These are phyloP conservation scores for Brachystomella parvula DNA, from an alignment of 1,140 invertebrate genomes.

Conservation along the genomic window DNA sequence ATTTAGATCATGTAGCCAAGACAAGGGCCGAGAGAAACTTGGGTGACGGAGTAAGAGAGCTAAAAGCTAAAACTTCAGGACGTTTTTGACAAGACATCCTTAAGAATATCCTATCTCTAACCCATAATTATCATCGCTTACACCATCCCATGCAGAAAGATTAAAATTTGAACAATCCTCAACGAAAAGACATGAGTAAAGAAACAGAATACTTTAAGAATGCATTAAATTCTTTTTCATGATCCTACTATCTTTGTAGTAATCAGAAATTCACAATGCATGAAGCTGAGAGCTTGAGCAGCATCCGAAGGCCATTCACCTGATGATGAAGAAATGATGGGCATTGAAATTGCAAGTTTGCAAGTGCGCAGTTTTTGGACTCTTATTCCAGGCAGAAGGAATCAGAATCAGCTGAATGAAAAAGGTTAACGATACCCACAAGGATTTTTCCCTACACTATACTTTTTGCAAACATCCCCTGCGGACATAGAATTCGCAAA, in stretches of 20 bases:
- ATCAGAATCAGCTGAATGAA: not conserved
- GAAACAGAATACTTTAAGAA: not conserved
- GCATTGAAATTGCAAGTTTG: slow-evolving; percentile 9
- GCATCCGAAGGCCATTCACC: slow-evolving; percentile 8
- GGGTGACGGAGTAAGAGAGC: too few relatives aligned
- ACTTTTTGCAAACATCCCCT: not conserved
- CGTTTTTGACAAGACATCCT: too few relatives aligned
- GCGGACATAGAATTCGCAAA: not conserved
- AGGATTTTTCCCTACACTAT: not conserved
- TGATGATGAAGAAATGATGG: not conserved
- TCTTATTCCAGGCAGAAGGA: not conserved
- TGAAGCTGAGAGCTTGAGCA: not conserved
- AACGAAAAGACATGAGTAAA: not conserved
- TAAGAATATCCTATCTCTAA: too few relatives aligned
- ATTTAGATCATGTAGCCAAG: too few relatives aligned
- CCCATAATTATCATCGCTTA: too few relatives aligned
- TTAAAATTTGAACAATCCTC: not conserved
- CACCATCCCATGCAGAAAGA: not conserved
- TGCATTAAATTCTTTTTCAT: not conserved
- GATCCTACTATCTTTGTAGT: too few relatives aligned
- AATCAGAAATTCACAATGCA: not conserved
- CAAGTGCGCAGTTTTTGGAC: not conserved
- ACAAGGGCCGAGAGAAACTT: too few relatives aligned
- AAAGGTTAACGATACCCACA: slow-evolving; percentile 3
- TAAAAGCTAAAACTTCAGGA: too few relatives aligned